These are phyloP conservation scores for Ecdyonurus torrentis DNA, from an alignment of 2,888 invertebrate genomes.

Conservation along the genomic window DNA sequence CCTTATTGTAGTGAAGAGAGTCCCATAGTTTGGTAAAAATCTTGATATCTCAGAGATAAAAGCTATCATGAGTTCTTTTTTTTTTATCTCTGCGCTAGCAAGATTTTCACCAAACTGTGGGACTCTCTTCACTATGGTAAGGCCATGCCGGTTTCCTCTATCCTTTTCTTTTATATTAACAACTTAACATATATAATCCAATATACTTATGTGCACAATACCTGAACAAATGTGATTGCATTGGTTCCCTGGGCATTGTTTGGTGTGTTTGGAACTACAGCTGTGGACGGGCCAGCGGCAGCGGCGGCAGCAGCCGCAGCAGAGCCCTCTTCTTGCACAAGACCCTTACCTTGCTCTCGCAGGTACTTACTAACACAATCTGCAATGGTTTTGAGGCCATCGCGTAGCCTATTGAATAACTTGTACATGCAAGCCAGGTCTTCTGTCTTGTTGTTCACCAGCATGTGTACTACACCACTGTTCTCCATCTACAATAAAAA, in stretches of 20 bases:
- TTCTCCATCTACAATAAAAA: conserved; percentile 76
- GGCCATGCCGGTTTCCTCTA: no score
- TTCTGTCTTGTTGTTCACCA: conserved; percentile 90
- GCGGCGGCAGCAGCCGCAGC: conserved; percentile 2
- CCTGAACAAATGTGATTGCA: conserved; percentile 87
- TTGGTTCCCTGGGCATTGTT: conserved; percentile 41
- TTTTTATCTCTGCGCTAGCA: no score
- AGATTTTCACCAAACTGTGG: no score
- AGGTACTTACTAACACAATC: conserved; percentile 91
- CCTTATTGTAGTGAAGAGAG: no score
- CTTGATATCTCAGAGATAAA: no score
- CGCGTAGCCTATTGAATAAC: conserved; percentile 76
- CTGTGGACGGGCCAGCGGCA: neutral
- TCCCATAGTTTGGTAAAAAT: no score
- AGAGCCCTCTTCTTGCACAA: conserved; percentile 72
- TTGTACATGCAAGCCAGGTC: conserved; percentile 98
- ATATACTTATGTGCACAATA: conserved; percentile 19
- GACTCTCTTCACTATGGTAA: no score
- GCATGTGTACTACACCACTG: conserved; percentile 97
- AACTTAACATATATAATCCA: conserved; percentile 4
- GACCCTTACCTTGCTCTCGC: conserved; percentile 84
- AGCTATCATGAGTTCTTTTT: neutral
- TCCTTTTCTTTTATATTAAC: no score
- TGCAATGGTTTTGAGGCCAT: conserved; percentile 90
- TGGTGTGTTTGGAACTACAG: neutral